Evolutionary conservation across 2,888 invertebrate genomes (phyloP), one percentile per base, ranked within the genome.

Genomic region (Achlya flavicornis): DNA sequence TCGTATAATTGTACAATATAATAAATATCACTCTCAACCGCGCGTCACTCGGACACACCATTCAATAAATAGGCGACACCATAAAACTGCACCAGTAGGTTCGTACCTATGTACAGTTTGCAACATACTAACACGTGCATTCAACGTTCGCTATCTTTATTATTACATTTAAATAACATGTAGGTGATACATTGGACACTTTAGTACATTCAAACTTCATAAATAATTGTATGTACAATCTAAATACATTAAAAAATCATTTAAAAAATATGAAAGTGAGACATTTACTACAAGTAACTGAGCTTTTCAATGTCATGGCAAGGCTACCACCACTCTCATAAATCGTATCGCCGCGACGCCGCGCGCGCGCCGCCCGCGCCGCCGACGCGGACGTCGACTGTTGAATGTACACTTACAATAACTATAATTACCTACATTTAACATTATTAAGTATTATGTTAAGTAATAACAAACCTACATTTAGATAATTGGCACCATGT

Each of bases 11-110:
- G 71, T 84, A 79, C 74, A 80, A 79, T 86, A 85, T 84, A 86
- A 87, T 87, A 88, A 85, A 86, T 86, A 85, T 75, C 83, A 82
- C 79, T 83, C 76, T 84, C 83, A 79, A 74, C 64, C 85, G 76
- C 80, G 68, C 78, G 74, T 73, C 69, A 53, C 73, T 71, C 79
- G 67, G 74, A 76, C 79, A 70, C 67, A 65, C 79, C 77, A 79
- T 83, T 79, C 76, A 80, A 83, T 84, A 86, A 84, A 85, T 83
- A 86, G 78, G 79, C 77, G 16, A 79, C 70, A 64, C 63, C 68
- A 65, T 62, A 68, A 1, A n/a, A n/a, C n/a, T n/a, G 46, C 16
- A 14, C 46, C n/a, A 38, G 38, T 43, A 43, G 14, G 14, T 14
- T n/a, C n/a, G n/a, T n/a, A n/a, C n/a, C n/a, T 4, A 3, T 1